Conservation (phyloP, 1,140 invertebrate genomes). For the Pseudomyrmex cubaensis region DNA sequence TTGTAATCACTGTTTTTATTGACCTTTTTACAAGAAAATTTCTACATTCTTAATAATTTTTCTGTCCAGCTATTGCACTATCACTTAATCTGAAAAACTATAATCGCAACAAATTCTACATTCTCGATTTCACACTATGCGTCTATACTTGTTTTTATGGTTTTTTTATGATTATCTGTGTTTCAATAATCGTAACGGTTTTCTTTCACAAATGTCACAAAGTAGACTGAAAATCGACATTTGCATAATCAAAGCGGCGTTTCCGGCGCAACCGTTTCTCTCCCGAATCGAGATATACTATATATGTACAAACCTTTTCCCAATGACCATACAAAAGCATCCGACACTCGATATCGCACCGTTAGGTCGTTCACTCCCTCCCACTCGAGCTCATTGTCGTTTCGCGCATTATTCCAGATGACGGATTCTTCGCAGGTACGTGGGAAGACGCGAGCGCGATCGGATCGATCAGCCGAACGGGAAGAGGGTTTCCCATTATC, state of each 20-base stretch:
- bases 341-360: slow-evolving; percentile 72
- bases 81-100: not conserved
- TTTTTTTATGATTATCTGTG: too few relatives aligned
- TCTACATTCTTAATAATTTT: not conserved
- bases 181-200: too few relatives aligned
- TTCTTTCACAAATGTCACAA: not conserved
- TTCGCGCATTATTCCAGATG: slow-evolving; percentile 62
- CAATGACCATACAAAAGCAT: slow-evolving; percentile 45
- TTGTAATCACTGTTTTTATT: not conserved
- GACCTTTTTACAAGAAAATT: not conserved
- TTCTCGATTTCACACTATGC: too few relatives aligned
- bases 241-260: not conserved
- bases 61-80: not conserved
- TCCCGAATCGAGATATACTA: slow-evolving; percentile 8
- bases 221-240: not conserved
- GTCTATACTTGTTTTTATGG: too few relatives aligned
- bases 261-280: not conserved
- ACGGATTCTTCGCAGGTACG: slow-evolving; percentile 67
- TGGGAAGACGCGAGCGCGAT: slow-evolving; percentile 68
- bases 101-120: too few relatives aligned
- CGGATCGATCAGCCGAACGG: slow-evolving; percentile 55
- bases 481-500: slow-evolving; percentile 64
- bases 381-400: slow-evolving; percentile 65
- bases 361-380: slow-evolving; percentile 71
- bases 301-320: slow-evolving; percentile 34